phyloP scores from a whole-genome alignment of 2,888 invertebrate species.

The Nineta flava region DNA sequence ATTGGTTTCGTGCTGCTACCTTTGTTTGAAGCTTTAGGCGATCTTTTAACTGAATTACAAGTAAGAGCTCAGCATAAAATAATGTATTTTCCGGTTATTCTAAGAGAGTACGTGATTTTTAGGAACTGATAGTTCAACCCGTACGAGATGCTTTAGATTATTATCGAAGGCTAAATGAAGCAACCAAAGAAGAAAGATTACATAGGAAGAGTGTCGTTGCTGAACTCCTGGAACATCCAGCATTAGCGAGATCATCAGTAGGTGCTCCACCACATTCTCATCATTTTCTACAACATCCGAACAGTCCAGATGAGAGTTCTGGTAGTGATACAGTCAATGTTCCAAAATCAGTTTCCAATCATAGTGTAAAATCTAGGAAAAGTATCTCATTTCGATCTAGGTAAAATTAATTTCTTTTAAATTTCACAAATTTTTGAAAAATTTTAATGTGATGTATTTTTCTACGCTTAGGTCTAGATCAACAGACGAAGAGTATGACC shows the following conservation, averaged over 20 bases:
- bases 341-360: conserved; percentile 31
- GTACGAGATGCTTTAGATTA: conserved; percentile 44
- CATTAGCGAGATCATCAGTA: conserved; percentile 25
- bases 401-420: conserved; percentile 18
- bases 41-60: conserved; percentile 55
- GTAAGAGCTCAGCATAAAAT: conserved; percentile 24
- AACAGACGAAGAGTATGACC: conserved; percentile 33
- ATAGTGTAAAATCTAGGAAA: conserved; percentile 36
- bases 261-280: conserved; percentile 21
- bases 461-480: conserved; percentile 32
- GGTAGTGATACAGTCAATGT: conserved; percentile 16
- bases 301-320: conserved; percentile 27
- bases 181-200: conserved; percentile 39
- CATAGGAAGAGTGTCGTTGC: conserved; percentile 39
- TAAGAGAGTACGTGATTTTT: conserved; percentile 14
- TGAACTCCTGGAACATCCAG: conserved; percentile 21
- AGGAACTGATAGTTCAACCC: conserved; percentile 45
- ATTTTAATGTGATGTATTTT: background rate
- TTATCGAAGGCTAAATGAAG: conserved; percentile 43
- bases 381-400: conserved; percentile 30
- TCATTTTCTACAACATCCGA: background rate
- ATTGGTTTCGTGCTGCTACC: conserved; percentile 68
- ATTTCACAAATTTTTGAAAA: background rate
- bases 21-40: conserved; percentile 61
- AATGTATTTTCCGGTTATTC: background rate